Conservation (phyloP, 2,113 vertebrate genomes). For the Balaeniceps rex region DNA sequence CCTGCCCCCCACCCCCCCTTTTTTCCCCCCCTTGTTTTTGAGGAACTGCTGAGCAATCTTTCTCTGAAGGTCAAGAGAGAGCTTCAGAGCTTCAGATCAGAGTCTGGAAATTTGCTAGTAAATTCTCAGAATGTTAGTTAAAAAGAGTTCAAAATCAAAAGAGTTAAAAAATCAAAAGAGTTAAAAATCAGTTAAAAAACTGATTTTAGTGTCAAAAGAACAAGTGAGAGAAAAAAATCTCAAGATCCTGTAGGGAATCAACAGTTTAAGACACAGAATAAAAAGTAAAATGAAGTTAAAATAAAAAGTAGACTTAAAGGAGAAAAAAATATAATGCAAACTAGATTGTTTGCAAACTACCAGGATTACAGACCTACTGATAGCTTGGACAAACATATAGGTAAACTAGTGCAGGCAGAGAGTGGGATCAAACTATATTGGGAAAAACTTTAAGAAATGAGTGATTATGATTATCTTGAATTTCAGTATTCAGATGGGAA, state of each 20-base stretch:
- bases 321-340: background rate
- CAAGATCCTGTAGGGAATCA: background rate
- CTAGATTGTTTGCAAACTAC: too few relatives aligned
- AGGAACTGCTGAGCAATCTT: background rate
- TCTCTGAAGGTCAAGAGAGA: background rate
- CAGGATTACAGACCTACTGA: background rate
- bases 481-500: background rate
- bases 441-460: background rate
- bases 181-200: too few relatives aligned
- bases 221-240: background rate
- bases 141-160: too few relatives aligned
- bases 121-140: background rate
- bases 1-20: fast-evolving
- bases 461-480: background rate
- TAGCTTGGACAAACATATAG: background rate
- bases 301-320: background rate
- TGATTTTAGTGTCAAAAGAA: background rate
- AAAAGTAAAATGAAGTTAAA: background rate
- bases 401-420: background rate
- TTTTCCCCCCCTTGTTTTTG: background rate
- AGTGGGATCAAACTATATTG: background rate
- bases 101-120: background rate
- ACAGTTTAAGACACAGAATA: background rate
- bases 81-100: background rate
- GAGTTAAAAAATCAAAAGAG: too few relatives aligned